phyloP scores from a whole-genome alignment of 2,888 invertebrate species.

The Arrhopalites spinosus region DNA sequence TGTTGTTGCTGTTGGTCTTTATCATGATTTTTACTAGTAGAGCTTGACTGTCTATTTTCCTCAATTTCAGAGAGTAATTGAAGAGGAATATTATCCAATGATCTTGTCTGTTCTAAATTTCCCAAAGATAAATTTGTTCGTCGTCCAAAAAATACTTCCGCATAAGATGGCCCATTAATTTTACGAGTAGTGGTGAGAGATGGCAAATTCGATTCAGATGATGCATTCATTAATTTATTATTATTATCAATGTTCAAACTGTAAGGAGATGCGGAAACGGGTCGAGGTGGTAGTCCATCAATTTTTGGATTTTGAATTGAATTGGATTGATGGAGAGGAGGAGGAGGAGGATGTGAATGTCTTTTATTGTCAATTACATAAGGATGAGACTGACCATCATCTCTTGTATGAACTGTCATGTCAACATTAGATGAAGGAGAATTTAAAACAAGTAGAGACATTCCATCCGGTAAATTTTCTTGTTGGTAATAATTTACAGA shows the following conservation, averaged over 20 bases:
- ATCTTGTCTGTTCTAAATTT: constrained; percentile 16
- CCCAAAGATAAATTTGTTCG: constrained; percentile 12
- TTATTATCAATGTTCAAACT: not conserved
- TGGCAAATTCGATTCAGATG: constrained; percentile 24
- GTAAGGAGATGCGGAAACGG: constrained; percentile 22
- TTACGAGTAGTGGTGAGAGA: not conserved
- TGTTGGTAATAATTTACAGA: no score
- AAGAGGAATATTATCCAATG: constrained; percentile 41
- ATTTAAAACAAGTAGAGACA: no score
- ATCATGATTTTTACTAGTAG: not conserved
- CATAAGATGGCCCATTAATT: constrained; percentile 51
- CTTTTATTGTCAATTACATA: not conserved
- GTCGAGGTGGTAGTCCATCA: constrained; percentile 20
- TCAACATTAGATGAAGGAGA: no score
- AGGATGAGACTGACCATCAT: not conserved
- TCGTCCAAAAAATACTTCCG: constrained; percentile 52
- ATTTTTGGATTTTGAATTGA: not conserved
- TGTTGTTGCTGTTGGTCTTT: not conserved
- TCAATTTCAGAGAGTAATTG: constrained; percentile 8
- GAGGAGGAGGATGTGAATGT: not conserved
- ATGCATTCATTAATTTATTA: constrained; percentile 10
- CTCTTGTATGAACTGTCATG: no score
- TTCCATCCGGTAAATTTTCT: no score
- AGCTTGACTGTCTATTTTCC: not conserved
- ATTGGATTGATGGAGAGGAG: not conserved